Conservation (phyloP, 92 coral and sea anemone genomes). For the Muricea muricata region DNA sequence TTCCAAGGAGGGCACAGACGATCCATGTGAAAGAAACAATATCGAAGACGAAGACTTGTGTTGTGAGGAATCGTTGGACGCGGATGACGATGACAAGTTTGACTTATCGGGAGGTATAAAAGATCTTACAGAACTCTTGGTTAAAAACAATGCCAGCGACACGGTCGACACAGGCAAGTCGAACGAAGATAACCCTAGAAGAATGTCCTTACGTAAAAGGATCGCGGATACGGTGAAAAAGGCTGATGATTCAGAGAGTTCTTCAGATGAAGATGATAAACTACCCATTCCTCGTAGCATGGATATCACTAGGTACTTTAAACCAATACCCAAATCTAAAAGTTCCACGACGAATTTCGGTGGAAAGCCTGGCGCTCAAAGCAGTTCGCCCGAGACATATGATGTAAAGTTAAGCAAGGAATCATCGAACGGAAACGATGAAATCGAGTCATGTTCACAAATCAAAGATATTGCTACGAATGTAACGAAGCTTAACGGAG, state of each 20-base stretch:
- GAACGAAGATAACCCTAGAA: not conserved
- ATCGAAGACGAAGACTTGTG: not conserved
- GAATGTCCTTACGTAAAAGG: not conserved
- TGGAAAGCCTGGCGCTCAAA: not conserved
- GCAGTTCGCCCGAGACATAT: not conserved
- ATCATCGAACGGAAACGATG: not conserved
- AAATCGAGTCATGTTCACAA: not conserved
- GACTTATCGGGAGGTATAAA: not conserved
- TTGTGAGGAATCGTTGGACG: slow-evolving; percentile 2
- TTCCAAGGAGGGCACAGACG: not conserved
- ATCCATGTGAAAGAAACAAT: not conserved
- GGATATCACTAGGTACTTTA: slow-evolving; percentile 3
- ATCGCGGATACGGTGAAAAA: not conserved
- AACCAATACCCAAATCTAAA: slow-evolving; percentile 10
- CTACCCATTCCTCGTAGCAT: not conserved
- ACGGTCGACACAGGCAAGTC: not conserved
- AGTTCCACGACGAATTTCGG: not conserved
- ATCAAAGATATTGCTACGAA: not conserved
- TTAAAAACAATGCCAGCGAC: not conserved
- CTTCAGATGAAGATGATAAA: not conserved
- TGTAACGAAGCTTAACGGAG: not conserved
- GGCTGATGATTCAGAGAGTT: not conserved
- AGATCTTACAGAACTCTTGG: not conserved
- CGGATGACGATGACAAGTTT: slow-evolving; percentile 36
- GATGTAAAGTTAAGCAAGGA: not conserved